phyloP scores from a whole-genome alignment of 35 echinoderm and acorn worm genomes.

The Stichopus chloronotus region DNA sequence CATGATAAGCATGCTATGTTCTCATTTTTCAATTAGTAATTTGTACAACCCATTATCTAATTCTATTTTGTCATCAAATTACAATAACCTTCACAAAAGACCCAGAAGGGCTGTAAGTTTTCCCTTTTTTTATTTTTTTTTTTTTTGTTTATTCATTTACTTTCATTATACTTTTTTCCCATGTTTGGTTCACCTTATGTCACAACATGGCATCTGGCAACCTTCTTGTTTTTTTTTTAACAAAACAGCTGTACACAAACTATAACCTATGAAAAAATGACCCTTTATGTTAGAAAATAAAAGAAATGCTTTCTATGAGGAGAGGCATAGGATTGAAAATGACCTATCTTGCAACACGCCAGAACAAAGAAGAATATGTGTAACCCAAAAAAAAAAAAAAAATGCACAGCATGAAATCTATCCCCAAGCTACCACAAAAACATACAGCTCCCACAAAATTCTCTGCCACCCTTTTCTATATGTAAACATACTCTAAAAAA shows the following conservation, averaged over 20 bases:
- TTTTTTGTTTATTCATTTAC: not conserved
- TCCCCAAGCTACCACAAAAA: not conserved
- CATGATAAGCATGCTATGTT: conserved; percentile 20
- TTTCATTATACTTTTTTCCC: not conserved
- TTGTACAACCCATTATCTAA: conserved; percentile 26
- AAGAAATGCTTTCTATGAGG: not conserved
- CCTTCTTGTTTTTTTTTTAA: not conserved
- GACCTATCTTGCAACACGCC: not conserved
- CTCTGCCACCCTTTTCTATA: not conserved
- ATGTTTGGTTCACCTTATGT: too few species aligned
- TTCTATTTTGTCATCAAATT: conserved; percentile 26
- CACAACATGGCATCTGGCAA: not conserved
- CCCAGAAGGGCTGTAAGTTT: not conserved
- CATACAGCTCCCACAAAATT: not conserved
- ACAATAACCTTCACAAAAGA: not conserved
- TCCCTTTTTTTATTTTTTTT: conserved; percentile 11
- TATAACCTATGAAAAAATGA: not conserved
- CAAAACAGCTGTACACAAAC: not conserved
- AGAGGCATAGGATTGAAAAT: not conserved
- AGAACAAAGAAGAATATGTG: not conserved
- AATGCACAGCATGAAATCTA: not conserved
- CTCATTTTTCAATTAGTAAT: conserved; percentile 15
- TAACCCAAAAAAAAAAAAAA: not conserved
- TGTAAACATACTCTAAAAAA: conserved; percentile 2
- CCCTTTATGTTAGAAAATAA: not conserved